Evolutionary conservation across 2,888 invertebrate species (phyloP).

Genomic region (Lochmaea capreae): DNA sequence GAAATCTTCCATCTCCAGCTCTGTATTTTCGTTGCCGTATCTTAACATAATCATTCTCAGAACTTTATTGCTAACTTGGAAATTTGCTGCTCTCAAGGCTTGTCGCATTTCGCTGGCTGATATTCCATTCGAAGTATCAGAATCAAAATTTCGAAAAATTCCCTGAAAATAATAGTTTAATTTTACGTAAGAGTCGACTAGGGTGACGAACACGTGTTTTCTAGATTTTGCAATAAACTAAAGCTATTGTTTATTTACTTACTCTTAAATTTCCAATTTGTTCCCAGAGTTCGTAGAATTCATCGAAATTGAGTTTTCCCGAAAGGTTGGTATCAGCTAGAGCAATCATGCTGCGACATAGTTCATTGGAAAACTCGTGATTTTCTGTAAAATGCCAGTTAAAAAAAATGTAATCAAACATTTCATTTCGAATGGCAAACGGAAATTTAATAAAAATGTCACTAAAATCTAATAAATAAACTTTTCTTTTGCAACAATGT

Average conservation of each 20-base stretch:
- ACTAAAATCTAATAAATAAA: background rate
- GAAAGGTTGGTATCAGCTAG: slow-evolving; percentile 91
- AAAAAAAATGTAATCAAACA: too few species aligned
- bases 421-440: too few species aligned
- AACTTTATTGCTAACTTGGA: slow-evolving; percentile 88
- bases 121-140: slow-evolving; percentile 81
- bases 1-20: slow-evolving; percentile 92
- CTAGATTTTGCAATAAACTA: too few species aligned
- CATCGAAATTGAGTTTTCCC: slow-evolving; percentile 90
- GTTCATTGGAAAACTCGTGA: slow-evolving; percentile 85
- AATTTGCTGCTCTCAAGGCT: slow-evolving; percentile 88
- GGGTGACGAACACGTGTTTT: background rate
- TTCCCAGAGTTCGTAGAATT: slow-evolving; percentile 86
- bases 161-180: slow-evolving; percentile 70
- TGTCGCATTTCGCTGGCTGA: slow-evolving; percentile 84
- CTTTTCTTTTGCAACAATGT: too few species aligned
- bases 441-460: background rate
- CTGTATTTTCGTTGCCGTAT: slow-evolving; percentile 85
- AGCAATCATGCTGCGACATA: slow-evolving; percentile 92
- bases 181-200: background rate
- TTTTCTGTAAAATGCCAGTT: slow-evolving; percentile 52
- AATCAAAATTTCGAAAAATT: slow-evolving; percentile 87
- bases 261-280: slow-evolving; percentile 91
- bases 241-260: too few species aligned
- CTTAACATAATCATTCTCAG: slow-evolving; percentile 89